Percentiles rank a stretch among this genome's conserved stretches.
Evolutionary conservation across 37 sponge, comb jelly and placozoan species (phyloP).

Genomic region (Ianthella basta): DNA sequence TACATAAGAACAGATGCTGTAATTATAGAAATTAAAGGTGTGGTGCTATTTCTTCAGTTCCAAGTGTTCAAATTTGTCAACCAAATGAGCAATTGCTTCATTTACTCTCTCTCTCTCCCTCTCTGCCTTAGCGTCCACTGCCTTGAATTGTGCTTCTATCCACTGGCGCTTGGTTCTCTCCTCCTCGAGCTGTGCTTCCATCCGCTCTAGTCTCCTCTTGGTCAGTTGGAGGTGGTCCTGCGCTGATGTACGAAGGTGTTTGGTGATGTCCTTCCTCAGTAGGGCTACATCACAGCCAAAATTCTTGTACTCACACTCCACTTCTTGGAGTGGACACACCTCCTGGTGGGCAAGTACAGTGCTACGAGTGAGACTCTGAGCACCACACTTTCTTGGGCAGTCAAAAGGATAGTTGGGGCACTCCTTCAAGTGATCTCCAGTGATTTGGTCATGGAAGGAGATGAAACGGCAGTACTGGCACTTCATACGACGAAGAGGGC

Average conservation of each 20-base stretch:
- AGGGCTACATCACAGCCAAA: not conserved
- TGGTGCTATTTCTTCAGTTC: no score
- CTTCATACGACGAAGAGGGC: constrained; percentile 29
- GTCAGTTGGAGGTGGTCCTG: not conserved
- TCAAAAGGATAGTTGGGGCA: constrained; percentile 58
- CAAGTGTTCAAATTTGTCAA: no score
- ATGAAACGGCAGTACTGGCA: constrained; percentile 65
- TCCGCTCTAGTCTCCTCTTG: not conserved
- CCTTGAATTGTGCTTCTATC: no score
- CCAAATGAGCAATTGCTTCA: no score
- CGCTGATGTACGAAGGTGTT: not conserved
- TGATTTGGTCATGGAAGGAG: constrained; percentile 46
- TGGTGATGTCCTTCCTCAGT: not conserved
- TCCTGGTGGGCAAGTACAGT: constrained; percentile 49
- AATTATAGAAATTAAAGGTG: no score
- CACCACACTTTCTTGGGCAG: constrained; percentile 62
- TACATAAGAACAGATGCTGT: no score
- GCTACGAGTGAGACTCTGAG: constrained; percentile 26
- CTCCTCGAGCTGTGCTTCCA: no score
- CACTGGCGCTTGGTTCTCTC: no score
- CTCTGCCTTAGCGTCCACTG: no score
- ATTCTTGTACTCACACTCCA: constrained; percentile 33
- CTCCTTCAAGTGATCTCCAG: constrained; percentile 37
- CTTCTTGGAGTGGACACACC: constrained; percentile 32
- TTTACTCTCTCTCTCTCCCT: no score